Base-by-base conservation (phyloP, 2,888 invertebrate species). In the Drosophila neotestacea region DNA sequence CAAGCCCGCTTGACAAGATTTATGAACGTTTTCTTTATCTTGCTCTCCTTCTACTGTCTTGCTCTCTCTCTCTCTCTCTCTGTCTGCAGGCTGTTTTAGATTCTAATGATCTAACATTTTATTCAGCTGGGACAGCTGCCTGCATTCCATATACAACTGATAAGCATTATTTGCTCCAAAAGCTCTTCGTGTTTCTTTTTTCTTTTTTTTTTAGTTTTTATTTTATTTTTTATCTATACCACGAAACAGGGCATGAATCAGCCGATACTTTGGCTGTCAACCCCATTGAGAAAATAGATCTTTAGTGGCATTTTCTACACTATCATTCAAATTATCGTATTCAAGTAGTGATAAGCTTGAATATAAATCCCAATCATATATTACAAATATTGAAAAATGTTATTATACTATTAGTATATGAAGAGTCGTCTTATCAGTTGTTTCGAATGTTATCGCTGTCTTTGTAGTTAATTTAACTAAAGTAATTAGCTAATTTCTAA, bases 171-270 rank as follows among this genome's bases (percentile, higher is more conserved):
- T 46, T 56, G n/a, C 38, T 44, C n/a, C n/a, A 13, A n/a, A 27
- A 41, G 36, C 9, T 30, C 34, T 51, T 22, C 11, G 16, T 32
- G 1, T 60, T 50, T n/a, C 13, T 6, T 38, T 44, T 52, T 28
- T n/a, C 3, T 42, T 30, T 36, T 32, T 16, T 16, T 34, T 34
- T 6, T 27, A 22, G 6, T 27, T 30, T 41, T n/a, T 36, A 3
- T 11, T 34, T 28, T 41, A 4, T 27, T 48, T 54, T 50, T 71
- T 71, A 76, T 74, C 71, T 76, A 47, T 71, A 47, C 48, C 34
- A 47, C 32, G 56, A 68, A 61, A 32, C 9, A 27, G 6, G 39
- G 6, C 16, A 34, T 76, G 77, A 77, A 44, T 77, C 72, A 76
- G 54, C 16, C 32, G 11, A 6, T 34, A 34, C 41, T 16, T 34